phyloP scores from a whole-genome alignment of 1,140 invertebrate species.

The Neuroterus valhalla region DNA sequence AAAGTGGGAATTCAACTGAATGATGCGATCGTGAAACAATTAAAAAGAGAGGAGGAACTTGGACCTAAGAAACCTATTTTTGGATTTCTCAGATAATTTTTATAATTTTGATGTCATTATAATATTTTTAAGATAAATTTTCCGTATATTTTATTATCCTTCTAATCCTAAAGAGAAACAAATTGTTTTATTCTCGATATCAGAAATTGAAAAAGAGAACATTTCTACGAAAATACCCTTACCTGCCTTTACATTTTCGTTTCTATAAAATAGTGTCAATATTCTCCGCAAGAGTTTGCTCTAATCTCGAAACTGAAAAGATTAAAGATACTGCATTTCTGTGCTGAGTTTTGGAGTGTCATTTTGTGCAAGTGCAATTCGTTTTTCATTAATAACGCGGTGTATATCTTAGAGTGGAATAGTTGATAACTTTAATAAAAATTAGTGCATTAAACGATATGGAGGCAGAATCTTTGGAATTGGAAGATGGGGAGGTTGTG shows the following conservation, averaged over 20 bases:
- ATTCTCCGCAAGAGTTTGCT: too few species aligned
- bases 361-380: too few species aligned
- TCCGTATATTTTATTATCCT: neutral
- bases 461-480: conserved; percentile 68
- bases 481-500: conserved; percentile 69
- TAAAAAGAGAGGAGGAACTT: conserved; percentile 65
- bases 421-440: neutral
- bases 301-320: too few species aligned
- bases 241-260: too few species aligned
- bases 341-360: too few species aligned
- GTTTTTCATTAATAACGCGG: neutral
- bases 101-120: neutral
- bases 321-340: too few species aligned
- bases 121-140: neutral
- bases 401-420: neutral
- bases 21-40: conserved; percentile 56
- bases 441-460: conserved; percentile 49
- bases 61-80: conserved; percentile 60
- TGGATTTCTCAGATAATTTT: conserved; percentile 69
- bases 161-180: too few species aligned
- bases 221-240: too few species aligned
- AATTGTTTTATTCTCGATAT: too few species aligned
- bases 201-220: too few species aligned
- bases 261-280: too few species aligned
- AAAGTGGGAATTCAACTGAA: conserved; percentile 65